Base-by-base conservation (phyloP, 2,113 vertebrate genomes). In the Diadophis punctatus region DNA sequence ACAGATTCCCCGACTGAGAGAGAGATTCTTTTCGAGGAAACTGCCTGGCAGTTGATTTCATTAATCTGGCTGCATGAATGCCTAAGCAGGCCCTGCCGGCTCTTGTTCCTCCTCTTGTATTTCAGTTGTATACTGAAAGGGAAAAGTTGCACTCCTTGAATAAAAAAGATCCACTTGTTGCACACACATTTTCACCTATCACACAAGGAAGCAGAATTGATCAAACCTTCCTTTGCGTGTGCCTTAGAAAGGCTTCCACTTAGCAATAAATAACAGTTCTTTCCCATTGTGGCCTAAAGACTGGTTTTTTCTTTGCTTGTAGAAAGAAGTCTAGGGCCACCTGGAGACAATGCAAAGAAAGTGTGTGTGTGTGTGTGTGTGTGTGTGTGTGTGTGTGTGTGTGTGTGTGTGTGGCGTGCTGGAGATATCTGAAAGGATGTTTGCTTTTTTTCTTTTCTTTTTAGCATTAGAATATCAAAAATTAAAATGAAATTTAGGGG, bases 101-200 rank as follows among this genome's bases (percentile, higher is more conserved):
- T 95, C 94, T 80, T 90, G 85, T 51, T 68, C 52, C 91, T 9
- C 85, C 68, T 93, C 56, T 87, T 80, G 90, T 52, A 18, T 85
- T 95, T 91, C 34, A 93, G 74, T 92, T 92, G 93, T 95, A 90
- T 95, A 80, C 46, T 51, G 92, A 93, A 93, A 96, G 92, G 56
- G 53, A 52, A 93, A 97, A 97, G 96, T 97, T 96, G 43, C 92
- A 23, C 90, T 95, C 91, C 22, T 88, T 94, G 91, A 46, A 96
- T 95, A 93, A 96, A 97, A 46, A 97, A 96, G 96, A 95, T 95
- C 94, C 94, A 97, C 96, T 97, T 97, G 96, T 96, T 96, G 96
- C 95, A 95, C 94, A 88, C 88, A 94, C 94, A 94, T 95, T 94
- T 94, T 95, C 56, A 89, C 86, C 93, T 58, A 56, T 93, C 95